phyloP scores from a whole-genome alignment of 2,888 invertebrate genomes.

The Fabriciana adippe region DNA sequence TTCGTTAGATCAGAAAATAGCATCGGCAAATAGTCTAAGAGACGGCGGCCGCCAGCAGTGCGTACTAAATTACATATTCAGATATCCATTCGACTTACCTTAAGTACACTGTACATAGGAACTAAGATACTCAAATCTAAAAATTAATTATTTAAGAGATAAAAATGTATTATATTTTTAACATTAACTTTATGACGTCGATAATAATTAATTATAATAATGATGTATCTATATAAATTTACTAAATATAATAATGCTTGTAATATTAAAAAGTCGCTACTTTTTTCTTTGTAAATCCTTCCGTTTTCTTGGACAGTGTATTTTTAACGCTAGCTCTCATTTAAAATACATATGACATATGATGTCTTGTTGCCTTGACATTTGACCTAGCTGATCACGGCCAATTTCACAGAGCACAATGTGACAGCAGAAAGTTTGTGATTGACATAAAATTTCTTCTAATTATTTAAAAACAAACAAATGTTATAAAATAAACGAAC shows the following conservation, averaged over 20 bases:
- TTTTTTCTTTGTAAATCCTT: too few relatives aligned
- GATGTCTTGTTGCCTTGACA: slow-evolving; percentile 66
- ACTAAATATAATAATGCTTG: too few relatives aligned
- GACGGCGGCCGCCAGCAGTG: slow-evolving; percentile 43
- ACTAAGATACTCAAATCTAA: not conserved
- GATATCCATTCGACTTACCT: slow-evolving; percentile 17
- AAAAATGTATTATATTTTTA: too few relatives aligned
- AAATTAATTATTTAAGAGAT: too few relatives aligned
- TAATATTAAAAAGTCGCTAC: too few relatives aligned
- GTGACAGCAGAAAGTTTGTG: slow-evolving; percentile 20
- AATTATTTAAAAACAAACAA: slow-evolving; percentile 16
- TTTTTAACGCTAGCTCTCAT: not conserved
- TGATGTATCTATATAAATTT: too few relatives aligned
- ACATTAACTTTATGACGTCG: too few relatives aligned
- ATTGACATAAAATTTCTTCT: slow-evolving; percentile 13
- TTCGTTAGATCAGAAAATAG: slow-evolving; percentile 61
- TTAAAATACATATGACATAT: slow-evolving; percentile 19
- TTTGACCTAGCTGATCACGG: slow-evolving; percentile 74
- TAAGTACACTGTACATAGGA: not conserved
- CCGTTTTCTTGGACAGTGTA: not conserved
- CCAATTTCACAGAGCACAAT: slow-evolving; percentile 48
- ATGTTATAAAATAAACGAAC: slow-evolving; percentile 5
- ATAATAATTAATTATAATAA: too few relatives aligned
- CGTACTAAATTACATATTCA: slow-evolving; percentile 27
- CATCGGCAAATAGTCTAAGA: slow-evolving; percentile 14